These are phyloP conservation scores for Lordiphosa collinella DNA, from an alignment of 1,140 invertebrate genomes.

Conservation along the genomic window DNA sequence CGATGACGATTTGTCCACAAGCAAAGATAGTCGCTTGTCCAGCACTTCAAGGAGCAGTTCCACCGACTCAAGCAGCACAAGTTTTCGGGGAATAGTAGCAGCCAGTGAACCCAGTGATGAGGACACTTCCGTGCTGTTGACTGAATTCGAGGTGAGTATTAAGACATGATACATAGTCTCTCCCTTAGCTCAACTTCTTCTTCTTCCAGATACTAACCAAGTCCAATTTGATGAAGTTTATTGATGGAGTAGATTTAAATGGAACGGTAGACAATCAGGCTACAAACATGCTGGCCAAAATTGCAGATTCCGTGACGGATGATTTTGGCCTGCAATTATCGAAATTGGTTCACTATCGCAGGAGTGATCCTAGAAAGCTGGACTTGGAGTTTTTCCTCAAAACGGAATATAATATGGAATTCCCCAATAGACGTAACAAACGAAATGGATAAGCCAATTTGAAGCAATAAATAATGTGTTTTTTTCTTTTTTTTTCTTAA, in stretches of 20 bases:
- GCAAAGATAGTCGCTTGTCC: slow-evolving; percentile 7
- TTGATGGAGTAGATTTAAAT: slow-evolving; percentile 7
- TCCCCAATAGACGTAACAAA: not conserved
- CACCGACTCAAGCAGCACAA: slow-evolving; percentile 2
- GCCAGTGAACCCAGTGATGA: slow-evolving; percentile 4
- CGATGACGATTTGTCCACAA: slow-evolving; percentile 34
- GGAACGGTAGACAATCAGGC: slow-evolving; percentile 44
- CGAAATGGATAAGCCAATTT: not conserved
- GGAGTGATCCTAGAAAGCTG: not conserved
- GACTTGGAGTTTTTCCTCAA: slow-evolving; percentile 45
- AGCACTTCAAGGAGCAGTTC: slow-evolving; percentile 22
- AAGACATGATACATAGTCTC: no score
- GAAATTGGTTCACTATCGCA: slow-evolving; percentile 30
- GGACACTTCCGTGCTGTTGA: slow-evolving; percentile 4
- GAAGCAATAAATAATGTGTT: not conserved
- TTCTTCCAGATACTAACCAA: slow-evolving; percentile 29
- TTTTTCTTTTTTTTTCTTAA: slow-evolving; percentile 34
- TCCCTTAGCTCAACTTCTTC: no score
- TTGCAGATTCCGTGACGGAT: slow-evolving; percentile 31
- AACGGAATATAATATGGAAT: slow-evolving; percentile 51
- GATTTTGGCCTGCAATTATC: slow-evolving; percentile 29
- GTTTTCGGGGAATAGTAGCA: not conserved
- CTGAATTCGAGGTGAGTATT: slow-evolving; percentile 27
- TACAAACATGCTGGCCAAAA: slow-evolving; percentile 24
- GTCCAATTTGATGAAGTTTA: slow-evolving; percentile 21